Evolutionary conservation across 2,888 invertebrate species (phyloP), one percentile per base, ranked within the genome.

Genomic region (Plebejus anna): DNA sequence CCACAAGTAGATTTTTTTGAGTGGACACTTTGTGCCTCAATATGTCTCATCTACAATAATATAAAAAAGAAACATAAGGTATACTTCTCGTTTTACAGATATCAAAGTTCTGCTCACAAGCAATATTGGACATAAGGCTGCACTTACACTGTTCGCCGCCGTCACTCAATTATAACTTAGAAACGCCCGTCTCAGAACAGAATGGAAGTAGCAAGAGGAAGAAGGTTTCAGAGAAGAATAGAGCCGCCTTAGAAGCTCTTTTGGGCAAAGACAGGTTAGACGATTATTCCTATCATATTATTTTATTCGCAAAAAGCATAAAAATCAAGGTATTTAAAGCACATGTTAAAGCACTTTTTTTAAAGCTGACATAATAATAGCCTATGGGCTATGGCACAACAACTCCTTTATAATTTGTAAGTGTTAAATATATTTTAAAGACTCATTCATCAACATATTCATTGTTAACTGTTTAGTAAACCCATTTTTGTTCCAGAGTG

Each of bases 111-210:
- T 87, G 90, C 76, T 86, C 88, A 0, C 86, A 89, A 85, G 90
- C 91, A 0, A 79, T 93, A 2, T 81, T 92, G 16, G 87, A 93
- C 77, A 91, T 94, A 76, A 84, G 91, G 28, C 82, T 93, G 38
- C 92, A 92, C 61, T 80, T 94, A 3, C 90, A 92, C 80, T 90
- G 91, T 78, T 87, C 92, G 6, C 93, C 94, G 11, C 87, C 90
- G 0, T 86, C 94, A 0, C 80, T 94, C 4, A 89, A 81, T 81
- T 92, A 87, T 78, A 86, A 88, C 0, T 28, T 89, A 1, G 88
- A 89, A 57, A 75, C 78, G 1, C 81, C 77, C 4, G 79, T 79
- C 0, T 66, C 66, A 9, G 83, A 85, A n/a, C 79, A 80, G 11
- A 81, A 82, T 38, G 80, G 79, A 2, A 81, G 80, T 32, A 84